phyloP scores from a whole-genome alignment of 2,797 vertebrate species.

The Chiroxiphia lanceolata region DNA sequence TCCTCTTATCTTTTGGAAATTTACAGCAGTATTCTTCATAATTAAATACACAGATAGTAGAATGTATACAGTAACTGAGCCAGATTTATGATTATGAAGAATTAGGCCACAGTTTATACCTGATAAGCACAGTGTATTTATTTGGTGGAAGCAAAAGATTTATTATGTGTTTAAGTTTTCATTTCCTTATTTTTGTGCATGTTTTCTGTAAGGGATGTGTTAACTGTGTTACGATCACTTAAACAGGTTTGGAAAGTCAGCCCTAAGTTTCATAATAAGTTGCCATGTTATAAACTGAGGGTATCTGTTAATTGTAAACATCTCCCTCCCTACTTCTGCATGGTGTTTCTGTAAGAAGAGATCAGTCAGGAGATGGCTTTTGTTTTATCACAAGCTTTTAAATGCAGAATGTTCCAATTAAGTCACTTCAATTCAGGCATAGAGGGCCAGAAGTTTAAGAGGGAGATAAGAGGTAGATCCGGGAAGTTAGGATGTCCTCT shows the following conservation, averaged over 20 bases:
- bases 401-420: neutral
- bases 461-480: neutral
- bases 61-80: neutral
- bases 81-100: constrained; percentile 3
- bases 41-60: neutral
- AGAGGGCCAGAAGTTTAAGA: neutral
- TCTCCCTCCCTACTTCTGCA: neutral
- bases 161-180: constrained; percentile 28
- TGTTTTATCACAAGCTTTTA: neutral
- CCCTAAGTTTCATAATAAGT: neutral
- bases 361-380: neutral
- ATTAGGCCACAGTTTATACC: neutral
- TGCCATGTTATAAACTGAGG: neutral
- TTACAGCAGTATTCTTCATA: neutral
- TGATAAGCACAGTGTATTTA: constrained; percentile 8
- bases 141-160: neutral
- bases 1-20: neutral
- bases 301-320: constrained; percentile 15
- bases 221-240: neutral
- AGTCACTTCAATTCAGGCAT: neutral
- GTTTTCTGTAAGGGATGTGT: constrained; percentile 23
- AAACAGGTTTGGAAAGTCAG: neutral
- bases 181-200: constrained; percentile 44
- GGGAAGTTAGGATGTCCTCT: neutral
- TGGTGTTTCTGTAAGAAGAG: neutral